Conservation (phyloP, 1,140 invertebrate genomes). For the Calliphora vicina region DNA sequence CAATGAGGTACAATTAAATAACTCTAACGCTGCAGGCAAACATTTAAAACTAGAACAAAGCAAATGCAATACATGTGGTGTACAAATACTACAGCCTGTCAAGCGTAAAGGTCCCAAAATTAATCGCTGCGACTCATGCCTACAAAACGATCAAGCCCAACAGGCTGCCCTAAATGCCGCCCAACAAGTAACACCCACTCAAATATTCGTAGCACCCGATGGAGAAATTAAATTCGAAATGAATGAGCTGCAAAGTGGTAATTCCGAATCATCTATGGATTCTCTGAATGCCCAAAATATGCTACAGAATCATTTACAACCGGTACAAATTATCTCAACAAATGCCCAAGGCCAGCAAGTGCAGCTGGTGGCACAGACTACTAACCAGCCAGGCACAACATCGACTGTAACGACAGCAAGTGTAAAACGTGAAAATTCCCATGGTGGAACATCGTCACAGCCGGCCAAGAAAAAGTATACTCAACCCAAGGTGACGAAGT, state of each 20-base stretch:
- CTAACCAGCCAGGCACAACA: constrained; percentile 41
- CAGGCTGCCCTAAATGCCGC: constrained; percentile 38
- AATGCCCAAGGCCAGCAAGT: constrained; percentile 56
- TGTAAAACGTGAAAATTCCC: neutral
- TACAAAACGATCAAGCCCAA: constrained; percentile 66
- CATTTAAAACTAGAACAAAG: constrained; percentile 59
- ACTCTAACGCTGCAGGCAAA: constrained; percentile 37
- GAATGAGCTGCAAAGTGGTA: constrained; percentile 63
- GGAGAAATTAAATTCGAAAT: constrained; percentile 68
- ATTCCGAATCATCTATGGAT: constrained; percentile 56
- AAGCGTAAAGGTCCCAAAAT: constrained; percentile 69
- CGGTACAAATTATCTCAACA: constrained; percentile 57
- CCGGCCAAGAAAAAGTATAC: constrained; percentile 83
- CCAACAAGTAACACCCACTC: constrained; percentile 56
- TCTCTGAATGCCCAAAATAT: constrained; percentile 65
- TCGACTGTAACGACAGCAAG: neutral
- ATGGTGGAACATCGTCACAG: constrained; percentile 58
- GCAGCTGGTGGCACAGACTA: constrained; percentile 49
- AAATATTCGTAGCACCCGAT: constrained; percentile 73
- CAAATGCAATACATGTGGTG: constrained; percentile 68
- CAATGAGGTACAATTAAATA: constrained; percentile 51
- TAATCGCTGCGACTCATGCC: constrained; percentile 68
- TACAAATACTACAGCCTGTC: constrained; percentile 65
- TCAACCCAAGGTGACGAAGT: constrained; percentile 82
- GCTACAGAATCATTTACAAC: constrained; percentile 54